These are phyloP conservation scores for Ylistrum balloti DNA, from an alignment of 1,140 invertebrate genomes.

Conservation along the genomic window DNA sequence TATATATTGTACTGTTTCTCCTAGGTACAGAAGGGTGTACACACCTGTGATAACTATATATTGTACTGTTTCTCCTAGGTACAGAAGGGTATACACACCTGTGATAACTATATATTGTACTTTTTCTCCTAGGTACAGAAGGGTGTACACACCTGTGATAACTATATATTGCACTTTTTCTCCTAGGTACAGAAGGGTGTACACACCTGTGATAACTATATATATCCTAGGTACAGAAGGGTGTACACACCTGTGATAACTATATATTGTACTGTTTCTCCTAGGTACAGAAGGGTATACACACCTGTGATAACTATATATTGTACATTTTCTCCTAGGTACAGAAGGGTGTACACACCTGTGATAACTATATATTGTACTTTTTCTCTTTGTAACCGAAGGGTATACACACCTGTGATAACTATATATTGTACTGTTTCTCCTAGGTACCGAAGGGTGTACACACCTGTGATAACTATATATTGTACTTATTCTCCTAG, in stretches of 20 bases:
- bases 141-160: too few species aligned
- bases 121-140: conserved; percentile 48
- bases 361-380: too few species aligned
- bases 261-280: background rate
- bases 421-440: conserved; percentile 43
- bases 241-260: too few species aligned
- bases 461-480: too few species aligned
- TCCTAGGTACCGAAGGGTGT: too few species aligned
- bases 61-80: conserved; percentile 46
- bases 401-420: conserved; percentile 45
- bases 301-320: too few species aligned
- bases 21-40: too few species aligned
- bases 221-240: background rate
- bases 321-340: conserved; percentile 44
- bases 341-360: too few species aligned
- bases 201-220: too few species aligned
- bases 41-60: too few species aligned
- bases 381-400: conserved; percentile 50
- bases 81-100: conserved; percentile 47
- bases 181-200: conserved; percentile 54
- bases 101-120: too few species aligned
- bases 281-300: conserved; percentile 53
- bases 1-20: conserved; percentile 45
- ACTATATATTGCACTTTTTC: background rate
- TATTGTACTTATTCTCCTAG: conserved; percentile 44